Percentiles rank a stretch among this genome's conserved stretches.
Conservation (phyloP, 2,113 vertebrate species). For the Gymnobelideus leadbeateri region DNA sequence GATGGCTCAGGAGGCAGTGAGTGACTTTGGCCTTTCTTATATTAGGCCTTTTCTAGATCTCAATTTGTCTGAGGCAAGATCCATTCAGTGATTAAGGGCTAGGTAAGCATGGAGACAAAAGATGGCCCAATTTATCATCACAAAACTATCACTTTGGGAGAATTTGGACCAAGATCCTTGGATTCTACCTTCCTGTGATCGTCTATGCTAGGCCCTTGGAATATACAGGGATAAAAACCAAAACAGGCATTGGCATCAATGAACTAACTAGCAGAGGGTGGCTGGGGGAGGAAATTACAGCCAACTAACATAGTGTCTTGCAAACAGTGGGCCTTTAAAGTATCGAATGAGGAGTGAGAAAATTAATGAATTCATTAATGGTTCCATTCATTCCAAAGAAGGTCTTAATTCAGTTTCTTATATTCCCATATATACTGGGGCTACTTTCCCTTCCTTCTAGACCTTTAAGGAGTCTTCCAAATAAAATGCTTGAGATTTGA, state of each 20-base stretch:
- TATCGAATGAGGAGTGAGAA: background rate
- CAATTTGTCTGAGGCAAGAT: too few species aligned
- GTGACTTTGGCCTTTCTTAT: too few species aligned
- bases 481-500: background rate
- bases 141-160: too few species aligned
- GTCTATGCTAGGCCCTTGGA: background rate
- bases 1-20: too few species aligned
- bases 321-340: background rate
- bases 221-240: background rate
- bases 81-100: too few species aligned
- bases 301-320: background rate
- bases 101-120: too few species aligned
- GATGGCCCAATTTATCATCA: too few species aligned
- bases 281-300: background rate
- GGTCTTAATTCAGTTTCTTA: background rate
- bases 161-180: too few species aligned
- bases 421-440: background rate
- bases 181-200: background rate
- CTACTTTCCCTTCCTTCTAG: background rate
- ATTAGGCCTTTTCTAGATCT: too few species aligned
- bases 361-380: background rate
- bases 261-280: background rate
- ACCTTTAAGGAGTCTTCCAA: background rate
- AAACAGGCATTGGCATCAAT: background rate
- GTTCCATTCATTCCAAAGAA: background rate